phyloP scores from a whole-genome alignment of 2,113 vertebrate genomes.

The Ceratotherium simum region DNA sequence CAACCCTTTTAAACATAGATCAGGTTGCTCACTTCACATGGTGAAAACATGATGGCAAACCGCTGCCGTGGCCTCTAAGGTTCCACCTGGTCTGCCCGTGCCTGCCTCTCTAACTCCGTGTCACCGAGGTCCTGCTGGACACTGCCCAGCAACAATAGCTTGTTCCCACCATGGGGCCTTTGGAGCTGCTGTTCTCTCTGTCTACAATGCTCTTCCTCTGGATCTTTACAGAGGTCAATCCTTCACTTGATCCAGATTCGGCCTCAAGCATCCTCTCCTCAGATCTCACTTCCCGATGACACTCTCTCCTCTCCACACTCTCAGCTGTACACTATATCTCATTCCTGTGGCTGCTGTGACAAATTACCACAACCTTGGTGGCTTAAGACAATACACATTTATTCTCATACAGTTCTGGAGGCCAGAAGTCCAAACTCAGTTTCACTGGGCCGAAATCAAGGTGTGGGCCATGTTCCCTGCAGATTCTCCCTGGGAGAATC shows the following conservation, averaged over 20 bases:
- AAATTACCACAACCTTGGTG: not conserved
- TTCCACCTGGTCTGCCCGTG: not conserved
- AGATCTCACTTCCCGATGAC: accelerated
- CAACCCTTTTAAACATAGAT: not conserved
- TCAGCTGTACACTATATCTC: not conserved
- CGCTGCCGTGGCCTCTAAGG: not conserved
- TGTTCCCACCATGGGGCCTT: not conserved
- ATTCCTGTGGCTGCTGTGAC: not conserved
- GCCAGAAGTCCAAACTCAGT: not conserved
- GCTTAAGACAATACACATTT: not conserved
- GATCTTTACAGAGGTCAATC: not conserved
- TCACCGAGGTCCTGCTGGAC: not conserved
- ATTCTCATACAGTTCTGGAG: not conserved
- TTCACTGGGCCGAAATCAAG: not conserved
- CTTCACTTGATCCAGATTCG: not conserved
- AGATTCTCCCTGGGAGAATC: not conserved
- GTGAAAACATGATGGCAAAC: not conserved
- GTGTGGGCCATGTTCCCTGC: not conserved
- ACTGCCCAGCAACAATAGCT: not conserved
- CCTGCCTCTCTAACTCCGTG: too few species aligned
- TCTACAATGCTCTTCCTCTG: too few species aligned
- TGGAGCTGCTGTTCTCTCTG: not conserved
- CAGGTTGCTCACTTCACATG: not conserved
- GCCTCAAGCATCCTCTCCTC: not conserved
- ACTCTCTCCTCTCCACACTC: not conserved